Evolutionary conservation across 2,888 invertebrate genomes (phyloP).

Genomic region (Pharmacophagus antenor): DNA sequence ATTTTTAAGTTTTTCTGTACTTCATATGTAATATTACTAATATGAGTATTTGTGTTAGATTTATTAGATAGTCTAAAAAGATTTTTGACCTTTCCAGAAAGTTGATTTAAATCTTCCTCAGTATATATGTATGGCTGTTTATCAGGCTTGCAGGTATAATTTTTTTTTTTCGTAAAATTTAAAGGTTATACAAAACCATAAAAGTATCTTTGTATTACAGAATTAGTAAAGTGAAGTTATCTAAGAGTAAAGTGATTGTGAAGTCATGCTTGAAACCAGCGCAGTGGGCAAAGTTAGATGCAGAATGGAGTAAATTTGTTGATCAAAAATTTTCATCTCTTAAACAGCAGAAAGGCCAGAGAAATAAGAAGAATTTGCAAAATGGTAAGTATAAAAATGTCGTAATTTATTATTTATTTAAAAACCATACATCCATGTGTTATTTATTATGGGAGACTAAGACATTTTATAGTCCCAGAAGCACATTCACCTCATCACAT

Average conservation of each 20-base stretch:
- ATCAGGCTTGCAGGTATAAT: constrained; percentile 81
- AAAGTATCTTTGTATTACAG: constrained; percentile 46
- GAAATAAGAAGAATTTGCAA: constrained; percentile 41
- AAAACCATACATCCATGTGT: neutral
- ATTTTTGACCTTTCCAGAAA: constrained; percentile 54
- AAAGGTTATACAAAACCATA: neutral
- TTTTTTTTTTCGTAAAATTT: neutral
- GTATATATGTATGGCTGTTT: constrained; percentile 83
- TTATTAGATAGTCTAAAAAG: too few species aligned
- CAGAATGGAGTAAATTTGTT: constrained; percentile 79
- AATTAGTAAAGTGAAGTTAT: constrained; percentile 77
- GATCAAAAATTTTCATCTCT: constrained; percentile 54
- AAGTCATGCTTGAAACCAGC: constrained; percentile 80
- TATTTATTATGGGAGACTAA: too few species aligned
- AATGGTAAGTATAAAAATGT: constrained; percentile 46
- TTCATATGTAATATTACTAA: too few species aligned
- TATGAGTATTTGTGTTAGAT: too few species aligned
- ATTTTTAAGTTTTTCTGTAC: too few species aligned
- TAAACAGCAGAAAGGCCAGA: constrained; percentile 49
- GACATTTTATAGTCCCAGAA: too few species aligned
- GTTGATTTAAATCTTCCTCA: constrained; percentile 82
- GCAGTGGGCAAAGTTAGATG: constrained; percentile 82
- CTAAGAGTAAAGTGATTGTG: constrained; percentile 78
- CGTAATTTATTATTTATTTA: neutral
- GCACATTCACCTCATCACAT: too few species aligned